phyloP scores from a whole-genome alignment of 2,113 vertebrate species.

The Rhynchopsitta pachyrhyncha region DNA sequence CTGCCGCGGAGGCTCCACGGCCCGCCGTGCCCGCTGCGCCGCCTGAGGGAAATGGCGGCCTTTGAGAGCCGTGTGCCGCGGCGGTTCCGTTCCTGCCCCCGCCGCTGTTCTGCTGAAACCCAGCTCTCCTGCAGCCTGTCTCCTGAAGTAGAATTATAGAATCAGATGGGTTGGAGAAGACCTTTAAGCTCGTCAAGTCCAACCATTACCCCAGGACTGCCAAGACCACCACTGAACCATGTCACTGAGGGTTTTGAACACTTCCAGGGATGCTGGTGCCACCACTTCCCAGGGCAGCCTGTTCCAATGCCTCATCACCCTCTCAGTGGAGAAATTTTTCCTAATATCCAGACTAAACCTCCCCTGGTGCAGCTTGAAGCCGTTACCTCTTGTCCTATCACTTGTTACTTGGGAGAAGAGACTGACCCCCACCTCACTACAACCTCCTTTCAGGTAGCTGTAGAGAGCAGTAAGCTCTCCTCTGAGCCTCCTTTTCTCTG shows the following conservation, averaged over 20 bases:
- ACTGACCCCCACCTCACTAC: accelerated
- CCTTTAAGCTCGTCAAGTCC: neutral
- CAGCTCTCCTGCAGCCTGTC: no score
- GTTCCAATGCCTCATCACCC: no score
- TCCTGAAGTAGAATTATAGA: no score
- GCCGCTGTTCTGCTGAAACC: neutral
- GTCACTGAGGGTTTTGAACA: no score
- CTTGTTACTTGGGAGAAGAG: neutral
- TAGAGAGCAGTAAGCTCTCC: accelerated
- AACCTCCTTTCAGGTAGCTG: accelerated
- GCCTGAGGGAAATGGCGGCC: neutral
- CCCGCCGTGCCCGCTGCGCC: no score
- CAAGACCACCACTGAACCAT: neutral
- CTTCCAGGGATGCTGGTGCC: neutral
- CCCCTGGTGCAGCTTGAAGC: neutral
- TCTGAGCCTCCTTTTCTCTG: neutral
- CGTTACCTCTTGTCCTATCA: accelerated
- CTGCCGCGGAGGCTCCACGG: neutral
- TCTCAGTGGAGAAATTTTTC: neutral
- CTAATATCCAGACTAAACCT: neutral
- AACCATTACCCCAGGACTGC: neutral
- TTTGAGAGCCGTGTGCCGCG: no score
- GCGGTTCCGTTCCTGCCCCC: neutral
- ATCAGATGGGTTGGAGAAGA: neutral
- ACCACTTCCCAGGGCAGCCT: neutral